Conservation (phyloP, 2,113 vertebrate genomes). For the Gobiocypris rarus region DNA sequence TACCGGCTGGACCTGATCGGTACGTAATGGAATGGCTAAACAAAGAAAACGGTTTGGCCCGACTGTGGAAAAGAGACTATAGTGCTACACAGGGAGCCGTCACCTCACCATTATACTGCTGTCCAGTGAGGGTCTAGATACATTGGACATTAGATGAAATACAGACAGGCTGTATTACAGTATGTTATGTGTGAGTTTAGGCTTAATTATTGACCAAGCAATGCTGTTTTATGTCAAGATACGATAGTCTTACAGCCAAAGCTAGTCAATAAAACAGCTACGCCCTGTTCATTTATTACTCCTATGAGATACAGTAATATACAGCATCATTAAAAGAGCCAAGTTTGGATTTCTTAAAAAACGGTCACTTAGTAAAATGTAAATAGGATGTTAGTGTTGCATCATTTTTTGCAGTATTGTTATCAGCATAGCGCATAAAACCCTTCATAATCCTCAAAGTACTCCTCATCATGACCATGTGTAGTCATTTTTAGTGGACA, state of each 20-base stretch:
- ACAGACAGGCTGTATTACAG: no score
- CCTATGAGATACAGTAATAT: neutral
- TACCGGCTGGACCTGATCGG: no score
- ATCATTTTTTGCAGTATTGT: neutral
- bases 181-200: neutral
- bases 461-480: no score
- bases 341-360: neutral
- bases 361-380: neutral
- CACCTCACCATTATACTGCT: conserved; percentile 1
- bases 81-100: conserved; percentile 5
- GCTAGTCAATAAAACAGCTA: neutral
- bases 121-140: neutral
- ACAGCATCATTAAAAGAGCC: neutral
- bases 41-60: no score
- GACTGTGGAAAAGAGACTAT: no score
- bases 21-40: no score
- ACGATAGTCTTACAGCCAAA: neutral
- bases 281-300: neutral
- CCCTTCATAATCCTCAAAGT: neutral
- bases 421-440: neutral
- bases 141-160: neutral
- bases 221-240: neutral
- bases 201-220: conserved; percentile 25
- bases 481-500: no score
- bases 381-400: neutral